Conservation (phyloP, 1,140 invertebrate species). For the Drosophila pallidifrons region DNA sequence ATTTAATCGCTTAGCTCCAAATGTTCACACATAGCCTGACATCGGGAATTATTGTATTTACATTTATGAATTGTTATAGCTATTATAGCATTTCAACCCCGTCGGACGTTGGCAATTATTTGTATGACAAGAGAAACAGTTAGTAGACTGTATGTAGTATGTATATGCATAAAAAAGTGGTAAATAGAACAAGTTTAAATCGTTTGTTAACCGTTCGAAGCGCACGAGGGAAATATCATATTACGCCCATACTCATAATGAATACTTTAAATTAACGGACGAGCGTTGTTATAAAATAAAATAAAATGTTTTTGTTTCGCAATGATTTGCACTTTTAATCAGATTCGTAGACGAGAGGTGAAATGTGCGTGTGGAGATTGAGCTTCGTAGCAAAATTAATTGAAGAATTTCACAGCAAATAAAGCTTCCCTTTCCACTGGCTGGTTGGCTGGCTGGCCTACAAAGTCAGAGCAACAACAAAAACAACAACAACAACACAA, state of each 20-base stretch:
- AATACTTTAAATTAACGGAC: constrained; percentile 31
- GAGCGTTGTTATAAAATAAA: constrained; percentile 23
- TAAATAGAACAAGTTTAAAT: background rate
- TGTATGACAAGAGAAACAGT: constrained; percentile 4
- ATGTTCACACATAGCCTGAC: constrained; percentile 21
- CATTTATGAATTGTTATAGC: constrained; percentile 12
- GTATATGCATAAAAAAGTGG: background rate
- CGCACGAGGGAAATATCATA: constrained; percentile 8
- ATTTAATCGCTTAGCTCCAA: constrained; percentile 19
- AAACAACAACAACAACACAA: constrained; percentile 53
- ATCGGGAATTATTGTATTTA: constrained; percentile 20
- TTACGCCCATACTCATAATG: constrained; percentile 11
- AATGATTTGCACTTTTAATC: constrained; percentile 65
- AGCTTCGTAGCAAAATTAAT: constrained; percentile 42
- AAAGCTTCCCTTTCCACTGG: constrained; percentile 24
- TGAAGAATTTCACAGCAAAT: constrained; percentile 60
- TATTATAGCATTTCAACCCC: constrained; percentile 4
- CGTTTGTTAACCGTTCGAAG: constrained; percentile 14
- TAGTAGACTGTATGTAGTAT: constrained; percentile 1
- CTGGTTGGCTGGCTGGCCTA: background rate
- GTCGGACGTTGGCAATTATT: background rate
- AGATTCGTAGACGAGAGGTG: constrained; percentile 53
- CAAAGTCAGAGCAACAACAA: constrained; percentile 29
- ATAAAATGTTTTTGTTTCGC: constrained; percentile 55
- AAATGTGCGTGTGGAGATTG: constrained; percentile 65